phyloP scores from a whole-genome alignment of 2,888 invertebrate species.

The Coleophora deauratella region DNA sequence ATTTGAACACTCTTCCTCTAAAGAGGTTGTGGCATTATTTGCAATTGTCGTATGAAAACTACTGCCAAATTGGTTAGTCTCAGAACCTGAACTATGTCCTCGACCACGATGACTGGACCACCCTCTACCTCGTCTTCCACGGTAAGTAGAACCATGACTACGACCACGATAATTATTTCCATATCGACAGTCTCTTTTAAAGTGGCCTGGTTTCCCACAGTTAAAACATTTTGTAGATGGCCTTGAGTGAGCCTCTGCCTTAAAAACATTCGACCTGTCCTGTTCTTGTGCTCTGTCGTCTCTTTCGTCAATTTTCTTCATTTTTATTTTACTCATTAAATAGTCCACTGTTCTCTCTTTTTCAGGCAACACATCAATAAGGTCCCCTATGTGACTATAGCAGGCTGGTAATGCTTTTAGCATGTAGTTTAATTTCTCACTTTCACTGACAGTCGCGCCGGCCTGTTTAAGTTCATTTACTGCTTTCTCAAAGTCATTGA shows the following conservation, averaged over 20 bases:
- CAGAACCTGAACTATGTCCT: slow-evolving; percentile 2
- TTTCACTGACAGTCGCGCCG: slow-evolving; percentile 6
- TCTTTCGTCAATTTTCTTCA: slow-evolving; percentile 5
- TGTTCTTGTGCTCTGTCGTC: not conserved
- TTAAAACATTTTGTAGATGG: slow-evolving; percentile 15
- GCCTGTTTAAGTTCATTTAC: slow-evolving; percentile 15
- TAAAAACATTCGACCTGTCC: not conserved
- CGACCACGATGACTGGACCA: slow-evolving; percentile 7
- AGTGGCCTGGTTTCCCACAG: slow-evolving; percentile 20
- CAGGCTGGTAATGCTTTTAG: slow-evolving; percentile 8
- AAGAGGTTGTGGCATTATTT: no score
- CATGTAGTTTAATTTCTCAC: slow-evolving; percentile 13
- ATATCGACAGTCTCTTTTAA: slow-evolving; percentile 16
- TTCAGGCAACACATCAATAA: slow-evolving; percentile 9
- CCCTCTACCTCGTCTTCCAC: no score
- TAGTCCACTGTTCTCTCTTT: slow-evolving; percentile 11
- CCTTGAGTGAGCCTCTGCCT: not conserved
- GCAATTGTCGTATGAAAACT: not conserved
- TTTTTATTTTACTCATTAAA: slow-evolving; percentile 11
- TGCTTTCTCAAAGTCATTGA: slow-evolving; percentile 17
- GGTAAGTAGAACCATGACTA: not conserved
- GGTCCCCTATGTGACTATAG: slow-evolving; percentile 11
- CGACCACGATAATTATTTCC: slow-evolving; percentile 5
- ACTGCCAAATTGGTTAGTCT: slow-evolving; percentile 11
- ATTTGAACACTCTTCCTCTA: no score